Evolutionary conservation across 2,113 vertebrate genomes (phyloP).

Genomic region (Athene cunicularia): DNA sequence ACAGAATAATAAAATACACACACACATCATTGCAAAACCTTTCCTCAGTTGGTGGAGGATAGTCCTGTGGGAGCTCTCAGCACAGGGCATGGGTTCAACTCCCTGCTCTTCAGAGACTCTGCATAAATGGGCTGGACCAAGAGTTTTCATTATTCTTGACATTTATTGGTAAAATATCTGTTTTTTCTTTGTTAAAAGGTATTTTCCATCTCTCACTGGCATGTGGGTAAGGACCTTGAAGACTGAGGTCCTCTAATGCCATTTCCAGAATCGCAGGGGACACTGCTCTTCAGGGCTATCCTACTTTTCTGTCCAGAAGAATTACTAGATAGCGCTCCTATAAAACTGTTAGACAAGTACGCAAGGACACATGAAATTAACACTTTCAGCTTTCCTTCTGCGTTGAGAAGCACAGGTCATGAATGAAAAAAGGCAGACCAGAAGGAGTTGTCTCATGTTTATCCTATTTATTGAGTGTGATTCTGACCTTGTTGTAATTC

Average conservation of each 20-base stretch:
- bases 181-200: not conserved
- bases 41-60: not conserved
- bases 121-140: not conserved
- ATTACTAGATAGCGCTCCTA: not conserved
- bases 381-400: not conserved
- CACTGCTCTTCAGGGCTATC: not conserved
- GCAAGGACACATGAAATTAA: not conserved
- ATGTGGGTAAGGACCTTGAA: not conserved
- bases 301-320: not conserved
- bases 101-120: not conserved
- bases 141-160: not conserved
- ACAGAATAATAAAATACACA: conserved; percentile 30
- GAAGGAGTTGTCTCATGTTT: not conserved
- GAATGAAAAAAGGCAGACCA: not conserved
- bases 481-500: not conserved
- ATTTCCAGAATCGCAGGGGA: not conserved
- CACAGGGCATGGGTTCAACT: not conserved
- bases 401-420: not conserved
- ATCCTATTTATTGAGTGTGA: not conserved
- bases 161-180: not conserved
- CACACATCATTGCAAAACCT: not conserved
- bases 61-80: not conserved
- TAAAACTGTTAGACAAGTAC: not conserved
- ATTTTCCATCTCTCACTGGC: not conserved
- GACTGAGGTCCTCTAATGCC: not conserved